These are phyloP conservation scores for Patella pellucida DNA, from an alignment of 2,888 invertebrate species.

Conservation along the genomic window DNA sequence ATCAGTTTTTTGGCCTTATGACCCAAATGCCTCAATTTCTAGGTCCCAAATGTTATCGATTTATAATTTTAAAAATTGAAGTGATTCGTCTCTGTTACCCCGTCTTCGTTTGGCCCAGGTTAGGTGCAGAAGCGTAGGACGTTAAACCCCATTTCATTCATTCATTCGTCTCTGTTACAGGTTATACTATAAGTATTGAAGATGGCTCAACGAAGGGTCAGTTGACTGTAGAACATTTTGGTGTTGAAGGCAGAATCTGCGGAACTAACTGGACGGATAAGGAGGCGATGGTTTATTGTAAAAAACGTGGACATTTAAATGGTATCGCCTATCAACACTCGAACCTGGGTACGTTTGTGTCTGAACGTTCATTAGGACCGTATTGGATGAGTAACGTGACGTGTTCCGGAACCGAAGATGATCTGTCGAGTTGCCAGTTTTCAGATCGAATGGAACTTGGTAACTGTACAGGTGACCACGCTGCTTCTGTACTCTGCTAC, in stretches of 20 bases:
- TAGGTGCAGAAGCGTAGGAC: too few species aligned
- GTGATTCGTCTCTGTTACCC: too few species aligned
- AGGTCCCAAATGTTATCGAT: too few species aligned
- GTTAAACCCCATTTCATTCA: too few species aligned
- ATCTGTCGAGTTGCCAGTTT: slow-evolving; percentile 49
- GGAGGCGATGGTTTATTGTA: slow-evolving; percentile 58
- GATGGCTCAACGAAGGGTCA: slow-evolving; percentile 13
- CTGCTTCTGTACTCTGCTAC: slow-evolving; percentile 59
- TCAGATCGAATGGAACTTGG: slow-evolving; percentile 46
- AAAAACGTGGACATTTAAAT: slow-evolving; percentile 38
- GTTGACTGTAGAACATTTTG: slow-evolving; percentile 57
- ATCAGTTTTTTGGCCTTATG: too few species aligned
- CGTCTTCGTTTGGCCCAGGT: too few species aligned
- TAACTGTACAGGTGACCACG: slow-evolving; percentile 52
- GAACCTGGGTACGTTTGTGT: slow-evolving; percentile 12
- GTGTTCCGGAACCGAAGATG: slow-evolving; percentile 55
- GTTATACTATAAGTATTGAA: slow-evolving; percentile 15
- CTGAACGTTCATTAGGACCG: slow-evolving; percentile 40
- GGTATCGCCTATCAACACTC: slow-evolving; percentile 55
- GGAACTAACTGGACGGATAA: slow-evolving; percentile 51
- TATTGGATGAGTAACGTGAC: slow-evolving; percentile 57
- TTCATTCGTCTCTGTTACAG: slow-evolving; percentile 14
- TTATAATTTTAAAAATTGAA: too few species aligned
- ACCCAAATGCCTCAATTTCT: too few species aligned
- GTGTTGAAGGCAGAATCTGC: slow-evolving; percentile 71